Conservation (phyloP, 2,797 vertebrate genomes). For the Malacoctenus gilli region DNA sequence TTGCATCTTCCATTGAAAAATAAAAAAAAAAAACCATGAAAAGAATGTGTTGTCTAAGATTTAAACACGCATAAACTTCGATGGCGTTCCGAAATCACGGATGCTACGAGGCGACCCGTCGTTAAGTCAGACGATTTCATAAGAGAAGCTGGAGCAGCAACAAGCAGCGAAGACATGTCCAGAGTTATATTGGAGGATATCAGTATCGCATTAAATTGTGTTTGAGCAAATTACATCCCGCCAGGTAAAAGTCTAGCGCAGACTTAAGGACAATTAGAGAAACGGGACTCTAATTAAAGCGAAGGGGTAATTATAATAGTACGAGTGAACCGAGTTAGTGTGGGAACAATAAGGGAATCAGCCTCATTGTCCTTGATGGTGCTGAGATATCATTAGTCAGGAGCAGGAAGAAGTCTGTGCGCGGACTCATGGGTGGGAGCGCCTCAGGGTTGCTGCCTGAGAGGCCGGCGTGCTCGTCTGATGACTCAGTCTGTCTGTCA, state of each 20-base stretch:
- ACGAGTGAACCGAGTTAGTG: slow-evolving; percentile 46
- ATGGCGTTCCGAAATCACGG: too few relatives aligned
- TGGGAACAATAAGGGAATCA: slow-evolving; percentile 66
- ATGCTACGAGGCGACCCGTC: too few relatives aligned
- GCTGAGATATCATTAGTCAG: slow-evolving; percentile 63
- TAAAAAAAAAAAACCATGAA: too few relatives aligned
- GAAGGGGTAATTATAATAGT: slow-evolving; percentile 34
- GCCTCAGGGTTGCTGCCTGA: slow-evolving; percentile 46
- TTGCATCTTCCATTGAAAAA: too few relatives aligned
- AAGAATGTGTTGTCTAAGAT: too few relatives aligned
- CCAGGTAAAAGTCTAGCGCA: slow-evolving; percentile 14
- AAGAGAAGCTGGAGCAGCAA: too few relatives aligned
- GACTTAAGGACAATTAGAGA: slow-evolving; percentile 47
- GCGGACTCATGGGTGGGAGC: slow-evolving; percentile 50
- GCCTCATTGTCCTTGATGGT: slow-evolving; percentile 62
- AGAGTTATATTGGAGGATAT: too few relatives aligned
- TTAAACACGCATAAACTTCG: too few relatives aligned
- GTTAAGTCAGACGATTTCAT: too few relatives aligned
- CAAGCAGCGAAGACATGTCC: too few relatives aligned
- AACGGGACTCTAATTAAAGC: slow-evolving; percentile 44
- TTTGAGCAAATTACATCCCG: too few relatives aligned
- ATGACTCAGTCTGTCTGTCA: slow-evolving; percentile 66
- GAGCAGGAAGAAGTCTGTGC: slow-evolving; percentile 42
- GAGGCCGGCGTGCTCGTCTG: slow-evolving; percentile 40
- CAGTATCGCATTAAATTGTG: too few relatives aligned